Evolutionary conservation across 1,140 invertebrate genomes (phyloP), one percentile per base, ranked within the genome.

Genomic region (Lanistes nyassanus): DNA sequence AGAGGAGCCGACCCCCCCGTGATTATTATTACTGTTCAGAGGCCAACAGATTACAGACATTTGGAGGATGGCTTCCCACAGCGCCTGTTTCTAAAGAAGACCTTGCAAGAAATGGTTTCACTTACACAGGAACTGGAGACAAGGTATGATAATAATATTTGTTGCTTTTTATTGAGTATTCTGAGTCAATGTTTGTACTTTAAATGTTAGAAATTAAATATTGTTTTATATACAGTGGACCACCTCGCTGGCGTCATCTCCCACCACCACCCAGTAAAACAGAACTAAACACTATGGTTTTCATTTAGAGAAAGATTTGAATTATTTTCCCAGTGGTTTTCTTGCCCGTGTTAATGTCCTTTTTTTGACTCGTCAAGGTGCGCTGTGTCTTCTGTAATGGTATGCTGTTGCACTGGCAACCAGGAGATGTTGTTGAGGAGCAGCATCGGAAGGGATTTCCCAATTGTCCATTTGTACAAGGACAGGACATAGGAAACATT

Each of bases 361-460:
- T n/a, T n/a, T n/a, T 9, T 53, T 16, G 21, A 5, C 34, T 58
- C 11, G 7, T 69, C 47, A 62, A 76, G 58, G 69, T 66, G 29
- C 70, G 37, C 2, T 66, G 64, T 29, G 47, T 47, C 31, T 79
- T 74, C 79, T 47, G 71, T 69, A 76, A 77, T 75, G 36, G 79
- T 77, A 3, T 80, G 79, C 56, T 79, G 62, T 72, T 83, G 79
- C 71, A 37, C 79, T 92, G 77, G 80, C 93, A 74, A 39, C n/a
- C 42, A 34, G 19, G 95, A 97, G 95, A 97, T 88, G 92, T 95
- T 78, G 95, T 95, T 1, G 95, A 95, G 94, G 92, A 93, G 75
- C 94, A 97, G 86, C 96, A 97, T 86, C 94, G 94, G 0, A 91
- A 92, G 42, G 96, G 95, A 94, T 95, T 95, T 82, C 91, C 92